A percentile compares a stretch with the other conserved stretches of the same genome.
phyloP scores from a whole-genome alignment of 2,113 vertebrate genomes.

The Montifringilla adamsi region DNA sequence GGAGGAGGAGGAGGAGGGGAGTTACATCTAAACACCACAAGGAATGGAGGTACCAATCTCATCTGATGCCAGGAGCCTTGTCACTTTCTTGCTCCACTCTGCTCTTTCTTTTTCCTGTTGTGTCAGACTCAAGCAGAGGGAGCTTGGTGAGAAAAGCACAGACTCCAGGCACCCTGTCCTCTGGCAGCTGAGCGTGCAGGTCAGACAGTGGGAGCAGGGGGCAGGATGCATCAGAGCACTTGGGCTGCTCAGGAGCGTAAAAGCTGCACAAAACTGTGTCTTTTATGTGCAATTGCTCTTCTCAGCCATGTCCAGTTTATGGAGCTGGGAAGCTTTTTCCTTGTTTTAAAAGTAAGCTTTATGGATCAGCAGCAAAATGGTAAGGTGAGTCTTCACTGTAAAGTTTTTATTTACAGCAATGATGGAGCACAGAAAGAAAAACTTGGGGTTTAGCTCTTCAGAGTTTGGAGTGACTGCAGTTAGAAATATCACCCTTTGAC shows the following conservation, averaged over 20 bases:
- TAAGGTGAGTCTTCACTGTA: not conserved
- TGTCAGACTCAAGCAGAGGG: not conserved
- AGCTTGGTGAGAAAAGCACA: not conserved
- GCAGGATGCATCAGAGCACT: not conserved
- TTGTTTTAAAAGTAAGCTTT: not conserved
- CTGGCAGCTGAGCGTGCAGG: not conserved
- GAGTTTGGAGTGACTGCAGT: not conserved
- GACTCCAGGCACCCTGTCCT: not conserved
- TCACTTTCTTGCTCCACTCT: not conserved
- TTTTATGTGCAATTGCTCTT: not conserved
- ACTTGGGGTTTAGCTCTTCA: not conserved
- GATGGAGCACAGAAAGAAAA: not conserved
- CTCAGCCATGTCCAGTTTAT: not conserved
- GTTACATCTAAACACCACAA: not conserved
- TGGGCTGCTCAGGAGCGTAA: not conserved
- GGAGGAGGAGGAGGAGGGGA: not conserved
- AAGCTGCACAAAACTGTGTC: not conserved
- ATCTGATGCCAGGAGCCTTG: not conserved
- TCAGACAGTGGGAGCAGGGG: not conserved
- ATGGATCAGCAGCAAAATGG: not conserved
- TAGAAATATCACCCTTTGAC: conserved; percentile 6
- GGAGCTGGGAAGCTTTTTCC: not conserved
- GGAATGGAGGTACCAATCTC: not conserved
- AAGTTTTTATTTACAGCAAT: not conserved
- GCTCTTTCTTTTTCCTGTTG: not conserved